Conservation (phyloP, 1,140 invertebrate genomes). For the Scylla paramamosain region DNA sequence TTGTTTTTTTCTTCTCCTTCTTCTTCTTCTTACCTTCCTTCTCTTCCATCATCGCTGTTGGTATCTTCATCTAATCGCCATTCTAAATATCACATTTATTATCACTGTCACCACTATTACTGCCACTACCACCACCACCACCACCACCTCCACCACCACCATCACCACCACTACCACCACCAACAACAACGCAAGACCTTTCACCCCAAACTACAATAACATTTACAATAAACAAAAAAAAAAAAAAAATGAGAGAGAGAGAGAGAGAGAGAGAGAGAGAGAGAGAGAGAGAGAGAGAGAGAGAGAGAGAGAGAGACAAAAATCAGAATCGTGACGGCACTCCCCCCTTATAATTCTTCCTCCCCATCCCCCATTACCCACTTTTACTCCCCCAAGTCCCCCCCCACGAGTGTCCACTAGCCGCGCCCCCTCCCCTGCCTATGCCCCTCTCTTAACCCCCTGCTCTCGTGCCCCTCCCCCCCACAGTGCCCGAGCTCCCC, state of each 20-base stretch:
- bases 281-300: too few species aligned
- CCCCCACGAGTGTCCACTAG: too few species aligned
- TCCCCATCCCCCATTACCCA: too few species aligned
- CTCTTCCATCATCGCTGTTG: too few species aligned
- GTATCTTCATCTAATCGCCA: too few species aligned
- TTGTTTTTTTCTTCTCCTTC: too few species aligned
- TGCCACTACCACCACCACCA: neutral
- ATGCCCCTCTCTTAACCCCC: neutral
- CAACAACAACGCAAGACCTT: neutral
- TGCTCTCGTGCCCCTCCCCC: neutral
- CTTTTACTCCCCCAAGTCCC: too few species aligned
- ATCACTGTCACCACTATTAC: too few species aligned
- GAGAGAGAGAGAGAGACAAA: neutral
- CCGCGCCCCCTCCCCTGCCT: neutral
- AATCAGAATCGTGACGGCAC: neutral
- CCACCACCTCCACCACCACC: neutral
- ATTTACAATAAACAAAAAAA: neutral
- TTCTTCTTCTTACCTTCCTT: too few species aligned
- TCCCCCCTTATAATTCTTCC: neutral
- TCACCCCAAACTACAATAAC: neutral
- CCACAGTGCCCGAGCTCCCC: neutral
- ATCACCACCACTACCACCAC: slow-evolving; percentile 11
- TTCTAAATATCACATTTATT: too few species aligned
- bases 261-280: too few species aligned
- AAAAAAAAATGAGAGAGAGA: neutral